Evolutionary conservation across 2,113 vertebrate genomes (phyloP), one percentile per base, ranked within the genome.

Genomic region (Rhizomys pruinosus): DNA sequence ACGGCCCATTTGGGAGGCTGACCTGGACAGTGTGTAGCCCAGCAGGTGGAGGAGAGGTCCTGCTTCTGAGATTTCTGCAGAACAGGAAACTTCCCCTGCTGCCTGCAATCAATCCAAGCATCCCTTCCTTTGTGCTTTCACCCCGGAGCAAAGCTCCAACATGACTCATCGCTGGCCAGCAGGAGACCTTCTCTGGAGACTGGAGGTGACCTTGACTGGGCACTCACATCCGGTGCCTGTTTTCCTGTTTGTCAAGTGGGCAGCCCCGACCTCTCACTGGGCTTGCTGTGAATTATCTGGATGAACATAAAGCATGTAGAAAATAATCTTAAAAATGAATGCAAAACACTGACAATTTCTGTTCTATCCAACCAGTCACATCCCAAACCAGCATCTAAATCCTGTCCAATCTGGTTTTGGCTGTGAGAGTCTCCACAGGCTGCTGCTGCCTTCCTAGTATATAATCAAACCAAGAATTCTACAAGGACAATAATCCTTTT

Each of bases 91-190:
- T 95, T 95, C 93, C 95, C 5, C 0, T 4, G 37, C 84, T 63
- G 94, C 73, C 77, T 86, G 93, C 93, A 92, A 92, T 97, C 95
- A 96, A 95, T 92, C 64, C 64, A 47, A 92, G 79, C 64, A 81
- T 90, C 52, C 78, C 94, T 96, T 95, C 95, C 85, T 95, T 96
- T 93, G 94, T 95, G 95, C 94, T 92, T 95, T 95, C 95, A 90
- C 94, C 94, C 84, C 37, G 91, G 94, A 93, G 87, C 89, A 52
- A 42, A 55, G 42, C 92, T 94, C 71, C 44, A 29, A 87, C 71
- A 91, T 96, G 97, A 97, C 94, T 96, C 95, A 96, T 94, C 79
- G 39, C 77, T 13, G 91, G 91, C 94, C 34, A 2, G 87, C 94
- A 90, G 93, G 95, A 96, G 87, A 78, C 73, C 94, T 96, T 72